These are phyloP conservation scores for Drosophila yakuba DNA, from an alignment of 1,140 invertebrate species.

Conservation along the genomic window DNA sequence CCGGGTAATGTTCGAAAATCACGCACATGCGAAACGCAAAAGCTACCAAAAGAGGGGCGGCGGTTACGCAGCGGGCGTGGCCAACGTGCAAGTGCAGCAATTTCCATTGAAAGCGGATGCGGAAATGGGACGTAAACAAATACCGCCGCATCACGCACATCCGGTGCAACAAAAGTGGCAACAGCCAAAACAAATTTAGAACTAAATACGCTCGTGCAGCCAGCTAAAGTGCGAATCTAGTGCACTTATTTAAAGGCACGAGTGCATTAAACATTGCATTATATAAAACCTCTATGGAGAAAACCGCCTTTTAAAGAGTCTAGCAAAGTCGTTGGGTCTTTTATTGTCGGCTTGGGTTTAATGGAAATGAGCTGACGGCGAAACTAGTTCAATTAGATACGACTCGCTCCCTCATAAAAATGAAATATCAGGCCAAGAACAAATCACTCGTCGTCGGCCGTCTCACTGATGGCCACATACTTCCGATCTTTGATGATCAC, in stretches of 20 bases:
- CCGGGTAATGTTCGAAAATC: slow-evolving; percentile 63
- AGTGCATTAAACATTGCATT: not conserved
- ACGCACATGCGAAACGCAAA: slow-evolving; percentile 48
- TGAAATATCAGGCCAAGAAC: not conserved
- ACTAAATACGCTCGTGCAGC: not conserved
- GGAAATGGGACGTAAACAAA: slow-evolving; percentile 76
- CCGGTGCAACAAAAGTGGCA: slow-evolving; percentile 36
- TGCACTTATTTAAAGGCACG: not conserved
- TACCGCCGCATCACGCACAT: slow-evolving; percentile 66
- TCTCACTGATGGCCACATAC: slow-evolving; percentile 52
- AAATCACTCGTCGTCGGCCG: slow-evolving; percentile 29
- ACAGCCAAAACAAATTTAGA: slow-evolving; percentile 11
- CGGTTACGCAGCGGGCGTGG: slow-evolving; percentile 41
- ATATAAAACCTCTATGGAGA: not conserved
- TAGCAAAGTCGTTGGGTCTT: not conserved
- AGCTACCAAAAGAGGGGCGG: not conserved
- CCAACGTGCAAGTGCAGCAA: slow-evolving; percentile 36
- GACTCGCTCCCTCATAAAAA: not conserved
- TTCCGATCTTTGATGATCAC: slow-evolving; percentile 49
- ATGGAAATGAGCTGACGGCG: not conserved
- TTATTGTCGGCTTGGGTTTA: not conserved
- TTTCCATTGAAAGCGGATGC: slow-evolving; percentile 42
- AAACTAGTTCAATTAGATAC: not conserved
- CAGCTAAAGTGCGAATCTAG: not conserved
- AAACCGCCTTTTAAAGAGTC: not conserved